phyloP scores from a whole-genome alignment of 2,797 vertebrate species.

The Acanthis flammea region DNA sequence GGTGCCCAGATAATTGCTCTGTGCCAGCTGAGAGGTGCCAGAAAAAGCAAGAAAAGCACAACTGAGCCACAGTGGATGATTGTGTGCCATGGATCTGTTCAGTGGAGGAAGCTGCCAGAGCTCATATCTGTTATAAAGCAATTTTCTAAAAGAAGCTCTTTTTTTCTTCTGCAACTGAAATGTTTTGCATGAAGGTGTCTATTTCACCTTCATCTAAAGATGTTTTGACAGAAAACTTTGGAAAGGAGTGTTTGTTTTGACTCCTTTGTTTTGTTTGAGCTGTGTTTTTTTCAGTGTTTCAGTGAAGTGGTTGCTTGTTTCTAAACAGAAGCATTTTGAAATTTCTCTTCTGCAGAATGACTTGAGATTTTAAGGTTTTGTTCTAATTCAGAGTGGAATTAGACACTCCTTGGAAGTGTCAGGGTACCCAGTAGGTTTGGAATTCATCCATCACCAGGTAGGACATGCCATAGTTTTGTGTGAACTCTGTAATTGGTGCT shows the following conservation, averaged over 20 bases:
- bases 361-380: neutral
- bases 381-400: neutral
- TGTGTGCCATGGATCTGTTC: neutral
- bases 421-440: neutral
- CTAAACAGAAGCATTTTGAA: neutral
- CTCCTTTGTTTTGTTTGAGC: neutral
- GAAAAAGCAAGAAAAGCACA: neutral
- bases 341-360: neutral
- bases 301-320: neutral
- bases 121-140: neutral
- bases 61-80: neutral
- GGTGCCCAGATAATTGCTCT: neutral
- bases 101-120: neutral
- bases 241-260: conserved; percentile 3
- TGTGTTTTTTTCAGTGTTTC: neutral
- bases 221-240: conserved; percentile 4
- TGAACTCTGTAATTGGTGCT: neutral
- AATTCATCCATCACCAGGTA: neutral
- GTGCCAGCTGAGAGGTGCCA: neutral
- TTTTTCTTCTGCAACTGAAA: neutral
- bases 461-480: neutral
- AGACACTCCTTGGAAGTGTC: neutral
- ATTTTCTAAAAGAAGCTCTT: neutral
- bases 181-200: neutral
- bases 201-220: neutral